Base-by-base conservation (phyloP, 30 jellyfish, hydroid and myxozoan species). In the Aurelia aurita region DNA sequence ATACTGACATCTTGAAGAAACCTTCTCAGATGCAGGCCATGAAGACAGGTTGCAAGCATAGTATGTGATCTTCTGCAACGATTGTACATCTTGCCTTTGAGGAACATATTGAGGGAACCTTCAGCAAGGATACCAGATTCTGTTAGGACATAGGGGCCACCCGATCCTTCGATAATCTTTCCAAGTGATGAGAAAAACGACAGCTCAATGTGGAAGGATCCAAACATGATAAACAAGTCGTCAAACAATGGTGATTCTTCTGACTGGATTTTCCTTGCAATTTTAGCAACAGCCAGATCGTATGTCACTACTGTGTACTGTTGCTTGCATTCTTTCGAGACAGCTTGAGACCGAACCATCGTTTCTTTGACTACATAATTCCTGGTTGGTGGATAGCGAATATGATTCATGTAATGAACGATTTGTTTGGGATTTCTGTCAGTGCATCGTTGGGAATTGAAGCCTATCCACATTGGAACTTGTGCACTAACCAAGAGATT, bases 151-250 rank as follows among this genome's bases (percentile, higher is more conserved):
- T 61, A 79, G 31, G 57, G 34, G 72, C 65, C 85, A 26, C 86
- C 70, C 19, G 72, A n/a, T 62, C 77, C 90, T 49, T 59, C 87
- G 21, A 63, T 35, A 47, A 61, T 49, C 22, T 22, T 21, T 21
- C 83, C 73, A 61, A 79, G 26, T 35, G 90, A 35, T 21, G 66
- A 28, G 51, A 79, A 79, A 12, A 79, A 34, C 44, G 86, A n/a
- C 71, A 79, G 67, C 47, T 69, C 87, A 35, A 58, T 51, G 43
- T 81, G 85, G 77, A 65, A 81, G 47, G 78, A 32, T 16, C 86
- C 91, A 49, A 81, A 65, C 84, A 81, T 46, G 47, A 81, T 81
- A 71, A 81, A 57, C 91, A 81, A 32, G 65, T 66, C 49, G 31
- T 81, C 91, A 43, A 81, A 81, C 16, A 54, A 20, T 8, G 91